Evolutionary conservation across 2,888 invertebrate genomes (phyloP), one percentile per base, ranked within the genome.

Genomic region (Scaptomyza parva): DNA sequence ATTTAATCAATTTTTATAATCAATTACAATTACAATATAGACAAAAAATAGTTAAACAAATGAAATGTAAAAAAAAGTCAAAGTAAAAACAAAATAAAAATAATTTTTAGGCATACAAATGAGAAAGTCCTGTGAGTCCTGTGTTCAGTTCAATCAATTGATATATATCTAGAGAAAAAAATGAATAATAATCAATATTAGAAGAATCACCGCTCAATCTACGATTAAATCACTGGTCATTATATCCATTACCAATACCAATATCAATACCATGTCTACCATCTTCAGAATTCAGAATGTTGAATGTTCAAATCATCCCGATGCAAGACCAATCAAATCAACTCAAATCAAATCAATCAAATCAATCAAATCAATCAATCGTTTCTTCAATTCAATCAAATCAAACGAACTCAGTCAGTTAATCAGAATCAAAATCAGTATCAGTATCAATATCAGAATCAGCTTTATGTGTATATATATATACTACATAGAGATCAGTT

Each of bases 81-180:
- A 50, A 40, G 17, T 40, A 28, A 51, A 40, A 18, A 30, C 35
- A 64, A 52, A 9, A 20, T 7, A 6, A 9, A 28, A 53, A n/a
- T n/a, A 37, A 37, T 0, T 45, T 60, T 44, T 17, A 40, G 45
- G 45, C 45, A 54, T 39, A 44, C 17, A 12, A 48, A 50, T 69
- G 58, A 73, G 57, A 73, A 74, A 74, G 74, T 74, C 74, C 73
- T 74, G 73, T 74, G 73, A 74, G 69, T 74, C 52, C 48, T 59
- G 70, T 70, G 74, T 73, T 58, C 41, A 57, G 43, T 55, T 64
- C 52, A 48, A 14, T 35, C 12, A 43, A 33, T 33, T 35, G 41
- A 37, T 17, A 26, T 26, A n/a, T n/a, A 73, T 62, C 70, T 55
- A 43, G 0, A 2, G 9, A 28, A 8, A 26, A 26, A 5, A 26